These are phyloP conservation scores for Nycticebus coucang DNA, from an alignment of 2,113 vertebrate genomes.

Conservation along the genomic window DNA sequence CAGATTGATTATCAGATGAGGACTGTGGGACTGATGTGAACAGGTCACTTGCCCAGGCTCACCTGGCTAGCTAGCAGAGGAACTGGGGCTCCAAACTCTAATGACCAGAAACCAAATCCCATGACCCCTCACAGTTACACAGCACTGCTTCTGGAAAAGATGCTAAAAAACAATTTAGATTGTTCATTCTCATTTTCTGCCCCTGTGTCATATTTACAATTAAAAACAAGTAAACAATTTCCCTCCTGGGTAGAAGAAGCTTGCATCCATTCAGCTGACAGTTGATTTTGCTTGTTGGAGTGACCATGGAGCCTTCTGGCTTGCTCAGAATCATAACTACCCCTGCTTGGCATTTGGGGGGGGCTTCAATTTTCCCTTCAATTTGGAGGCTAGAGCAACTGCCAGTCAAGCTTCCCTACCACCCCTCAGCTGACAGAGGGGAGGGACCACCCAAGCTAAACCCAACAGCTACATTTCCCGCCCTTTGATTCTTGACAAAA, in stretches of 20 bases:
- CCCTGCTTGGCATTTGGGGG: not conserved
- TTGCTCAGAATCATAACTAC: not conserved
- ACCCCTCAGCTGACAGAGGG: not conserved
- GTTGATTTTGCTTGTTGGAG: rapidly evolving
- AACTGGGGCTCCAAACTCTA: not conserved
- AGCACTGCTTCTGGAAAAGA: not conserved
- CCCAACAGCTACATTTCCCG: not conserved
- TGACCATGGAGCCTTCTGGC: not conserved
- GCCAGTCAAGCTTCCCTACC: not conserved
- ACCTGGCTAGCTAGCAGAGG: not conserved
- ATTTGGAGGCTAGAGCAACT: not conserved
- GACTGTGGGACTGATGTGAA: rapidly evolving
- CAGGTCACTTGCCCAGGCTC: not conserved
- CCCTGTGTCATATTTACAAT: not conserved
- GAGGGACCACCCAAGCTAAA: not conserved
- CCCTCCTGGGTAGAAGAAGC: not conserved
- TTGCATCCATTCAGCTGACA: not conserved
- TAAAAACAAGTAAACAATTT: not conserved
- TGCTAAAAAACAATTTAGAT: not conserved
- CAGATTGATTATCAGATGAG: not conserved
- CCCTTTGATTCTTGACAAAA: not conserved
- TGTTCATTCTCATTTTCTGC: not conserved
- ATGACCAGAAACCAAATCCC: not conserved
- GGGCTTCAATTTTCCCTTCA: not conserved
- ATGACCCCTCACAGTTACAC: too few species aligned